Percentiles rank a stretch among this genome's conserved stretches.
Evolutionary conservation across 2,797 vertebrate genomes (phyloP).

Genomic region (Pangasius sanitwongsei): DNA sequence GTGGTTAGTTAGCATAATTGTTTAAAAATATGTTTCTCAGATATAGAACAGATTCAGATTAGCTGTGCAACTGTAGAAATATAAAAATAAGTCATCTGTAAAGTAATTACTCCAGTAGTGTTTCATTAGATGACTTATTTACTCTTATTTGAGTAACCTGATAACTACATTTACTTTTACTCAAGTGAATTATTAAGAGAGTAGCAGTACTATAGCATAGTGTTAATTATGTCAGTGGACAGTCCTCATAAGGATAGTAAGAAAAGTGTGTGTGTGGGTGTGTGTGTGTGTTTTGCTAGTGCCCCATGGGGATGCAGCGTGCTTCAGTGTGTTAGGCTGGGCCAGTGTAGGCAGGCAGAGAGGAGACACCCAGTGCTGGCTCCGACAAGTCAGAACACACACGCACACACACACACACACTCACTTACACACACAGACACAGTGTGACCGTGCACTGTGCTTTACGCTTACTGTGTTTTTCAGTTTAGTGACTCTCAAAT

Average conservation of each 20-base stretch:
- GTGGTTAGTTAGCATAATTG: background rate
- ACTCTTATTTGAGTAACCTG: background rate
- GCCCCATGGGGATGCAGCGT: constrained; percentile 37
- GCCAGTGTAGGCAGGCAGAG: constrained; percentile 61
- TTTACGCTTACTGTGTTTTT: constrained; percentile 40
- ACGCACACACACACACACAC: constrained; percentile 23
- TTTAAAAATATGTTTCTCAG: background rate
- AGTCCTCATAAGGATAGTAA: background rate
- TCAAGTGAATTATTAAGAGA: background rate
- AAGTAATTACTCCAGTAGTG: background rate
- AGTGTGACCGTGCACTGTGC: constrained; percentile 46
- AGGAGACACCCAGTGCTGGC: constrained; percentile 62
- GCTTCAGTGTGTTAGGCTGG: constrained; percentile 66
- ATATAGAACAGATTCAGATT: background rate
- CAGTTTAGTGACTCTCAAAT: constrained; percentile 19
- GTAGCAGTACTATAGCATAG: background rate
- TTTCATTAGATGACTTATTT: background rate
- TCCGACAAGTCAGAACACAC: constrained; percentile 60
- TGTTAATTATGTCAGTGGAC: background rate
- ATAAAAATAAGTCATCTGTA: background rate
- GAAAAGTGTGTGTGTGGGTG: constrained; percentile 20
- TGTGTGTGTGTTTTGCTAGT: constrained; percentile 24
- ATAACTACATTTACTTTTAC: background rate
- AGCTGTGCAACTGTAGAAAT: background rate
- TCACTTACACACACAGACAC: background rate